A percentile compares a stretch with the other conserved stretches of the same genome.
These are phyloP conservation scores for Zaprionus gabonicus DNA, from an alignment of 1,140 invertebrate genomes.

Conservation along the genomic window DNA sequence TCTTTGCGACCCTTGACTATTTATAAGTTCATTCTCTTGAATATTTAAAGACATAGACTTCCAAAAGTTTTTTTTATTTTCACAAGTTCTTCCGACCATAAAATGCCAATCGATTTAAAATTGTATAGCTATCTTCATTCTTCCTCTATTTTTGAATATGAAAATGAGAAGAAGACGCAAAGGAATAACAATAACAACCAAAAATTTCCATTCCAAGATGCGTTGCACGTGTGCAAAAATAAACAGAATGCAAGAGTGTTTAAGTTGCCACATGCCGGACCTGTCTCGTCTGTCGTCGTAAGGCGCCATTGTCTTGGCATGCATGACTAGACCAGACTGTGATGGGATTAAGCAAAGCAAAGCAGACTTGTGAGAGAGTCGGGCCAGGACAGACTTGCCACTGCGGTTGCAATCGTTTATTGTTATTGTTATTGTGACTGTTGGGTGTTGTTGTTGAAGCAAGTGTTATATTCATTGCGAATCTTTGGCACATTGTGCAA, in stretches of 20 bases:
- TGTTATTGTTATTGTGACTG: slow-evolving; percentile 21
- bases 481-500: slow-evolving; percentile 65
- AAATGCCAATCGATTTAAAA: not conserved
- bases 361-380: slow-evolving; percentile 4
- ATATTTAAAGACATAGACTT: not conserved
- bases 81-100: not conserved
- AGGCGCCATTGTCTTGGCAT: slow-evolving; percentile 21
- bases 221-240: slow-evolving; percentile 18
- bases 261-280: not conserved
- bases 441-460: not conserved
- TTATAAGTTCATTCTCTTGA: not conserved
- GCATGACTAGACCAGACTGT: not conserved
- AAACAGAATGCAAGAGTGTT: slow-evolving; percentile 3
- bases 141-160: not conserved
- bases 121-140: not conserved
- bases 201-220: slow-evolving; percentile 1
- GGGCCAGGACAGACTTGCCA: slow-evolving; percentile 14
- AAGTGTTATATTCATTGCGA: slow-evolving; percentile 3
- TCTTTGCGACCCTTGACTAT: no score
- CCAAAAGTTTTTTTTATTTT: not conserved
- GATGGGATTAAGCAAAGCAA: not conserved
- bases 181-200: not conserved
- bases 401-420: slow-evolving; percentile 17
- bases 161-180: not conserved
- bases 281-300: not conserved